Conservation (phyloP, 1,140 invertebrate species). For the Megalonaias nervosa region DNA sequence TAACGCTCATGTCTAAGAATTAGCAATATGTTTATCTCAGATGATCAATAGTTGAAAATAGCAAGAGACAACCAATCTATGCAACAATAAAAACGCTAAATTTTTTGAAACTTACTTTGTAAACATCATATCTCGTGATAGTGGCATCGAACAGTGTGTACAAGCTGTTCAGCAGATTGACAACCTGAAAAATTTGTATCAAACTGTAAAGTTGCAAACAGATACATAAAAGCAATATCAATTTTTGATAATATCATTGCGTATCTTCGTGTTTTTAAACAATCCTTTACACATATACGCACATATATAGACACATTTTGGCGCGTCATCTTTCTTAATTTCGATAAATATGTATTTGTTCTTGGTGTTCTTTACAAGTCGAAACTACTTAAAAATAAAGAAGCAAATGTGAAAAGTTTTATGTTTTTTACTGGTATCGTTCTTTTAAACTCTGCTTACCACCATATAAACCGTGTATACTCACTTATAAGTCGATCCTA, state of each 20-base stretch:
- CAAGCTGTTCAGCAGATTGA: conserved; percentile 64
- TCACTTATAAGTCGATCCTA: too few relatives aligned
- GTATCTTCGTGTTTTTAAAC: too few relatives aligned
- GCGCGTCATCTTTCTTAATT: neutral
- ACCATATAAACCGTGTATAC: neutral
- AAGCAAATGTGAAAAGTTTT: neutral
- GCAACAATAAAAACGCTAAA: neutral
- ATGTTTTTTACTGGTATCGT: neutral
- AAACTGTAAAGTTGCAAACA: neutral
- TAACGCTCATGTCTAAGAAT: neutral
- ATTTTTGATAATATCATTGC: neutral
- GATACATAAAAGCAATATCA: neutral
- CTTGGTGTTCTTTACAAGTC: too few relatives aligned
- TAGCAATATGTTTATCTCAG: neutral
- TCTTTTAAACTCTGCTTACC: neutral
- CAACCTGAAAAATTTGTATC: conserved; percentile 78
- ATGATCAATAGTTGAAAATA: neutral
- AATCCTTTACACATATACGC: too few relatives aligned
- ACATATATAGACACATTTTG: too few relatives aligned
- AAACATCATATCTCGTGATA: conserved; percentile 68
- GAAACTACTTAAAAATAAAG: neutral
- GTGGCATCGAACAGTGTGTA: conserved; percentile 68
- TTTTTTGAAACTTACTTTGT: conserved; percentile 73
- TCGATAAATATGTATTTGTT: too few relatives aligned
- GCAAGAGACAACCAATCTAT: neutral